A percentile compares a stretch with the other conserved stretches of the same genome.
Conservation (phyloP, 2,797 vertebrate genomes). For the Hyperoplus lanceolatus region DNA sequence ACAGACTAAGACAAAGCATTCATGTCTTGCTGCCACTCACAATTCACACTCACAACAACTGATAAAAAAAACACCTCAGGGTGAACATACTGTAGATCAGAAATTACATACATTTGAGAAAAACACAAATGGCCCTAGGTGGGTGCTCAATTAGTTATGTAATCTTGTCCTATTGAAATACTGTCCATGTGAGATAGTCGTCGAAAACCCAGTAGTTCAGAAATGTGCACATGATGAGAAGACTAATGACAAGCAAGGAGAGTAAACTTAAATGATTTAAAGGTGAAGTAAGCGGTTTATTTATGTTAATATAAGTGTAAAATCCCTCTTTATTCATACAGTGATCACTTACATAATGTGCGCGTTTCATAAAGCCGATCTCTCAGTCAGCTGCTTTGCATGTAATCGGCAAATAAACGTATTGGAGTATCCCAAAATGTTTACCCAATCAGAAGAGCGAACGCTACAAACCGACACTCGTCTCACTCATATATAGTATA, state of each 20-base stretch:
- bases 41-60: background rate
- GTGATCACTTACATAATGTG: too few species aligned
- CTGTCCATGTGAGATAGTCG: too few species aligned
- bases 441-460: too few species aligned
- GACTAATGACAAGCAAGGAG: background rate
- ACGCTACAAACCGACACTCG: too few species aligned
- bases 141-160: background rate
- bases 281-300: too few species aligned
- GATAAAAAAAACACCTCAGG: background rate
- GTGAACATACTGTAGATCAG: background rate
- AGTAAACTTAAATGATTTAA: background rate
- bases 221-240: conserved; percentile 1
- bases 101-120: background rate
- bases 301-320: too few species aligned
- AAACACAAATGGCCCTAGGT: background rate
- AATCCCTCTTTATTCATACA: too few species aligned
- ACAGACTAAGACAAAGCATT: background rate
- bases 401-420: too few species aligned
- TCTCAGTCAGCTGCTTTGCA: too few species aligned
- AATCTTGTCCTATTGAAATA: background rate
- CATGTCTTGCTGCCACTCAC: background rate
- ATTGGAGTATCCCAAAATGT: too few species aligned
- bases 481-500: too few species aligned
- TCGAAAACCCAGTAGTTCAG: background rate
- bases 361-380: too few species aligned